Conservation (phyloP, 2,113 vertebrate genomes). For the Calyptommatus sinebrachiatus region DNA sequence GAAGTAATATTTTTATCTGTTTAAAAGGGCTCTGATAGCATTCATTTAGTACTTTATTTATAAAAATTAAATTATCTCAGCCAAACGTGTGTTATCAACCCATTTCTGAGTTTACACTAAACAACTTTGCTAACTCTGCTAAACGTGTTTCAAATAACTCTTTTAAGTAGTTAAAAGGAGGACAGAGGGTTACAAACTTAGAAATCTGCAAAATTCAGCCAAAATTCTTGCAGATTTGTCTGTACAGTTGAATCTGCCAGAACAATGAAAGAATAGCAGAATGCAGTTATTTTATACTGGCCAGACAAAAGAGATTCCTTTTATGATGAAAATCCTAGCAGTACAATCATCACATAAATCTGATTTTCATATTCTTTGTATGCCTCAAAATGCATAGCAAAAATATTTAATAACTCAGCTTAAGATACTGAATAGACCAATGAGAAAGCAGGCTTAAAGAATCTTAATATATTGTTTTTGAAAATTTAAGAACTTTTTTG, state of each 20-base stretch:
- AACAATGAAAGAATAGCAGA: conserved; percentile 6
- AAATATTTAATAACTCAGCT: conserved; percentile 22
- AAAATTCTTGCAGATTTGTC: conserved; percentile 8
- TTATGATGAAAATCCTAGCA: conserved; percentile 18
- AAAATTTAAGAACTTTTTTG: conserved; percentile 15
- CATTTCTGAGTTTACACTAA: not conserved
- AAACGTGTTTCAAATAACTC: conserved; percentile 9
- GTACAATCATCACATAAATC: not conserved
- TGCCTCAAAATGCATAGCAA: not conserved
- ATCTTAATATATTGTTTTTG: conserved; percentile 7
- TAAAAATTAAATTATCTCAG: conserved; percentile 53
- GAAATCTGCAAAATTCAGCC: conserved; percentile 20
- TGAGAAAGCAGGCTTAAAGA: not conserved
- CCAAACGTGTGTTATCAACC: conserved; percentile 13
- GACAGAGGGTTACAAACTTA: conserved; percentile 21
- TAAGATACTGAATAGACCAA: conserved; percentile 36
- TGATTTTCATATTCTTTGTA: not conserved
- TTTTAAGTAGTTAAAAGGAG: not conserved
- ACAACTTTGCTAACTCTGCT: conserved; percentile 22
- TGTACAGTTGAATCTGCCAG: conserved; percentile 1
- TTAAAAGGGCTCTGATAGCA: conserved; percentile 58
- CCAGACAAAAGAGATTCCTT: conserved; percentile 28
- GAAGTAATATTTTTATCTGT: conserved; percentile 64
- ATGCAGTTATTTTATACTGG: conserved; percentile 33
- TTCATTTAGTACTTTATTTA: conserved; percentile 58